These are phyloP conservation scores for Cassiopea xamachana DNA, from an alignment of 30 jellyfish, hydroid and myxozoan genomes.

Conservation along the genomic window DNA sequence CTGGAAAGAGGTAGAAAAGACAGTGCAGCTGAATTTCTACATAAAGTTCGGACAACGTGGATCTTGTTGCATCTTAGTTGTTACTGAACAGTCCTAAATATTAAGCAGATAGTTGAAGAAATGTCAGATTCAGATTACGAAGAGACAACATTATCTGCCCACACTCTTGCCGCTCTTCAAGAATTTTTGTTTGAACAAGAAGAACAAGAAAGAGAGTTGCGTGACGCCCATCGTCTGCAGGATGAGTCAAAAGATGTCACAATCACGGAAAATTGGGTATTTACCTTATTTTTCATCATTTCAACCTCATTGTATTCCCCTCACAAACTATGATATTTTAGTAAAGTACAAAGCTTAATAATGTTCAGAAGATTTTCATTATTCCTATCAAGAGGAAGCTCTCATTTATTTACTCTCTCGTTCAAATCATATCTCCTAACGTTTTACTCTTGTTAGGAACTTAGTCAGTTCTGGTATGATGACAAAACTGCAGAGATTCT, in stretches of 20 bases:
- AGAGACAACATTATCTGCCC: neutral
- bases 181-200: neutral
- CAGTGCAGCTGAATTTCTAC: no score
- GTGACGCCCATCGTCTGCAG: neutral
- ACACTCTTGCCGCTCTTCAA: constrained; percentile 6
- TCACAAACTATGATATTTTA: no score
- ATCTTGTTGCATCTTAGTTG: neutral
- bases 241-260: neutral
- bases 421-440: neutral
- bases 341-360: no score
- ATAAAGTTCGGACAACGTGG: neutral
- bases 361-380: no score
- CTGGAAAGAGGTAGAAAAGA: no score
- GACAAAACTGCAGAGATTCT: constrained; percentile 16
- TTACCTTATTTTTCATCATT: neutral
- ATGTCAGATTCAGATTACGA: constrained; percentile 4
- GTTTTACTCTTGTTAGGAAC: constrained; percentile 3
- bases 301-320: neutral
- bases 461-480: constrained; percentile 51
- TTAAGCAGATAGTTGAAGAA: neutral
- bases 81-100: neutral
- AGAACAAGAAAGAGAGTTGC: neutral
- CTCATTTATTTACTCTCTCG: neutral
- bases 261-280: neutral
- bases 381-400: neutral